These are phyloP conservation scores for Chloropsis cyanopogon DNA, from an alignment of 2,113 vertebrate genomes.

Conservation along the genomic window DNA sequence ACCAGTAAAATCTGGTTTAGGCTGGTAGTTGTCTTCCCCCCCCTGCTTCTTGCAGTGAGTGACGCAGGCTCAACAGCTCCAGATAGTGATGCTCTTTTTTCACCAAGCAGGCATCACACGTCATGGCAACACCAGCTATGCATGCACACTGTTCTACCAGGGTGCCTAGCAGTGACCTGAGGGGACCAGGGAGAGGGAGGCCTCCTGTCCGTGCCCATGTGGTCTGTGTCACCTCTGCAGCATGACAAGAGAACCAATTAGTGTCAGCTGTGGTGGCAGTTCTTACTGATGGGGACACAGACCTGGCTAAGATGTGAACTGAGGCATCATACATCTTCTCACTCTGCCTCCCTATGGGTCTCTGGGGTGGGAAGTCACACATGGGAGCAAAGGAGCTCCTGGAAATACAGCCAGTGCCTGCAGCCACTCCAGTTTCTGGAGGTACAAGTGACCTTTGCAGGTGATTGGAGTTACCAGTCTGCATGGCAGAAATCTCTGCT, in stretches of 20 bases:
- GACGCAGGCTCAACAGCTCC: constrained; percentile 68
- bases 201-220: neutral
- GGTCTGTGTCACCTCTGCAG: constrained; percentile 25
- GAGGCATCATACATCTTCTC: neutral
- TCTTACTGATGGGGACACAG: constrained; percentile 12
- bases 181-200: neutral
- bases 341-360: neutral
- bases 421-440: neutral
- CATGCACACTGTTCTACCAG: neutral
- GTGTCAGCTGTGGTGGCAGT: constrained; percentile 8
- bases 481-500: neutral
- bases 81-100: constrained; percentile 68
- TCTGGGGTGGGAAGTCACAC: neutral
- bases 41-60: constrained; percentile 56
- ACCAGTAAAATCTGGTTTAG: constrained; percentile 73
- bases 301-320: constrained; percentile 2
- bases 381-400: neutral
- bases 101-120: constrained; percentile 8
- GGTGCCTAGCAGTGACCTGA: constrained; percentile 10
- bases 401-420: neutral
- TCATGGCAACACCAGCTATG: neutral
- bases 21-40: constrained; percentile 50
- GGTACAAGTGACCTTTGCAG: neutral
- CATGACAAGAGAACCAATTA: constrained; percentile 35
- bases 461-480: neutral